Percentiles rank a stretch among this genome's conserved stretches.
Conservation (phyloP, 37 sponge, comb jelly and placozoan genomes). For the Cliona cf. orientalis region DNA sequence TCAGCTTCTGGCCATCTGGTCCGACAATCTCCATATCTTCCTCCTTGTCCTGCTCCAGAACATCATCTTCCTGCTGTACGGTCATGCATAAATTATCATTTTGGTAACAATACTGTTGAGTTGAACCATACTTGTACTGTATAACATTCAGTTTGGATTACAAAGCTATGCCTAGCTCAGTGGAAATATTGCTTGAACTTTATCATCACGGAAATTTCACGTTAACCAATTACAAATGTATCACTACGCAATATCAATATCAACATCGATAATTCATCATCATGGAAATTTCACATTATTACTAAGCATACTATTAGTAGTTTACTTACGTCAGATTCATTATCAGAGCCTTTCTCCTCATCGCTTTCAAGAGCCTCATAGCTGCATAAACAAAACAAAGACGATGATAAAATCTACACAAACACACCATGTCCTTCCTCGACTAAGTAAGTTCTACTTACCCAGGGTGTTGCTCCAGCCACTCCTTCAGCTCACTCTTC, state of each 20-base stretch:
- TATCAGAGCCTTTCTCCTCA: constrained; percentile 26
- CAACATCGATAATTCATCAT: no score
- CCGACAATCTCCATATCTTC: constrained; percentile 31
- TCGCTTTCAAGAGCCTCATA: constrained; percentile 69
- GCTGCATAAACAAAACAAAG: constrained; percentile 6
- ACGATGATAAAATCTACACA: background rate
- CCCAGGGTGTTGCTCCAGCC: constrained; percentile 91
- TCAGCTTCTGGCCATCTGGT: constrained; percentile 76
- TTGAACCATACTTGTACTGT: no score
- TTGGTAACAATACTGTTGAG: background rate
- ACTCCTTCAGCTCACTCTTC: constrained; percentile 81
- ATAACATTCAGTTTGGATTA: no score
- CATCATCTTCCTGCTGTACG: constrained; percentile 46
- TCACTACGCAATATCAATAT: no score
- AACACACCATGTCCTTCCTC: background rate
- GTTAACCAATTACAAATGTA: no score
- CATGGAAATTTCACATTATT: no score
- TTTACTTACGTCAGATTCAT: no score
- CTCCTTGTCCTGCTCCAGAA: constrained; percentile 27
- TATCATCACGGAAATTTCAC: no score
- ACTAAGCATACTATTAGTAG: no score
- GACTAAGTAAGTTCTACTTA: constrained; percentile 21
- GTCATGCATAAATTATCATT: no score
- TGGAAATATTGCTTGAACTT: no score
- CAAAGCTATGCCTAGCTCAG: no score